Percentiles rank a stretch among this genome's conserved stretches.
These are phyloP conservation scores for Volucella zonaria DNA, from an alignment of 2,888 invertebrate species.

Conservation along the genomic window DNA sequence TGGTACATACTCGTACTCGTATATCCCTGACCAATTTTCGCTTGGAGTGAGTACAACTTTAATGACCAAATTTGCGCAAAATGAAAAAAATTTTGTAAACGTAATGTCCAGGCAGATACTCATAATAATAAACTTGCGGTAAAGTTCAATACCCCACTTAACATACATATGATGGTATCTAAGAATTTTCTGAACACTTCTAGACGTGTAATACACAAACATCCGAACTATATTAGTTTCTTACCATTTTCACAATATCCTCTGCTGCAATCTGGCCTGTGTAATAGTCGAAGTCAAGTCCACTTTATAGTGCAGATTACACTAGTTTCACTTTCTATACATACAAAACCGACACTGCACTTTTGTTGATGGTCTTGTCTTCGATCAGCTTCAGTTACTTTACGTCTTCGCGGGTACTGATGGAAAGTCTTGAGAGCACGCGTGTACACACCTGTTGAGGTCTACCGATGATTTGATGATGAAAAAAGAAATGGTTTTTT, in stretches of 20 bases:
- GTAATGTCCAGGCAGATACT: background rate
- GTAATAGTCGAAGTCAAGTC: constrained; percentile 1
- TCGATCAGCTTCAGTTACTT: background rate
- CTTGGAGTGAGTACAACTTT: background rate
- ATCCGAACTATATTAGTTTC: background rate
- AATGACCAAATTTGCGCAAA: too few species aligned
- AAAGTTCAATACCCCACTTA: background rate
- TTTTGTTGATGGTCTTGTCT: background rate
- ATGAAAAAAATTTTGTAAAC: background rate
- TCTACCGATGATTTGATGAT: constrained; percentile 54
- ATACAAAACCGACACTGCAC: background rate
- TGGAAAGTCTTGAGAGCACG: constrained; percentile 21
- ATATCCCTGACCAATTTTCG: background rate
- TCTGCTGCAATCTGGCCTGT: constrained; percentile 5
- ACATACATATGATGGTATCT: background rate
- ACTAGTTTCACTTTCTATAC: constrained; percentile 54
- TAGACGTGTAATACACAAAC: background rate
- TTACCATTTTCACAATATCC: constrained; percentile 46
- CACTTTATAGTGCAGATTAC: constrained; percentile 7
- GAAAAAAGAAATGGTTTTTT: constrained; percentile 40
- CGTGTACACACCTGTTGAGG: constrained; percentile 49
- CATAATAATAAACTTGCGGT: background rate
- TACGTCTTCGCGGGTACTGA: background rate
- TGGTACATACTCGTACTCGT: too few species aligned
- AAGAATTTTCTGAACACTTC: background rate